phyloP scores from a whole-genome alignment of 1,140 invertebrate species.

The Neodiprion fabricii region DNA sequence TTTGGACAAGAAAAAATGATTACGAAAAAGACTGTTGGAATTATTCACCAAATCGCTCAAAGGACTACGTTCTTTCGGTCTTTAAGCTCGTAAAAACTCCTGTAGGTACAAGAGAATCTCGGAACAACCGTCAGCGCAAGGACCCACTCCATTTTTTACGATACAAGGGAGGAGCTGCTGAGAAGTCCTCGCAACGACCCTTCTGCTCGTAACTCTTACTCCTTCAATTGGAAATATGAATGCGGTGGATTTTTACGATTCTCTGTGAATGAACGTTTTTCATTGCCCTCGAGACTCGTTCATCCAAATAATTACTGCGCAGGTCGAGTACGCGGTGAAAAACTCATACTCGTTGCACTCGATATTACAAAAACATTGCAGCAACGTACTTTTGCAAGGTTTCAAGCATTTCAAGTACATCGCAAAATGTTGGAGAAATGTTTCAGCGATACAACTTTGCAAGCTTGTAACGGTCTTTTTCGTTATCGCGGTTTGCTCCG shows the following conservation, averaged over 20 bases:
- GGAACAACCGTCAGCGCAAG: background rate
- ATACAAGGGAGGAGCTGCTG: background rate
- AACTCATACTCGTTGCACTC: no score
- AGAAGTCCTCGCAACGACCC: background rate
- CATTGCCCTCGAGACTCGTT: no score
- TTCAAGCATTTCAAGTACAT: no score
- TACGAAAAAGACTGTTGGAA: background rate
- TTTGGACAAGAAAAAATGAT: no score
- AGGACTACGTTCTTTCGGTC: background rate
- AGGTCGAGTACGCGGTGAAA: no score
- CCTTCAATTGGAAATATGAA: background rate
- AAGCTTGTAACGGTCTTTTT: no score
- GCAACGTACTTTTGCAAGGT: no score
- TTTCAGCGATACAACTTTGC: no score
- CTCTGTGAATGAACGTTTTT: background rate
- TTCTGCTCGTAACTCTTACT: conserved; percentile 1
- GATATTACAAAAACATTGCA: no score
- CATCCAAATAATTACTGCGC: no score
- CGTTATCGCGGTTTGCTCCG: no score
- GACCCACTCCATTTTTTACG: background rate
- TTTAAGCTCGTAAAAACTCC: background rate
- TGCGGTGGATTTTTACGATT: background rate
- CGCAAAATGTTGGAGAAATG: no score
- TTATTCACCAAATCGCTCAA: background rate
- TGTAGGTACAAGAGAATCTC: background rate